Conservation (phyloP, 2,888 invertebrate genomes). For the Hydrotaea cyrtoneurina region DNA sequence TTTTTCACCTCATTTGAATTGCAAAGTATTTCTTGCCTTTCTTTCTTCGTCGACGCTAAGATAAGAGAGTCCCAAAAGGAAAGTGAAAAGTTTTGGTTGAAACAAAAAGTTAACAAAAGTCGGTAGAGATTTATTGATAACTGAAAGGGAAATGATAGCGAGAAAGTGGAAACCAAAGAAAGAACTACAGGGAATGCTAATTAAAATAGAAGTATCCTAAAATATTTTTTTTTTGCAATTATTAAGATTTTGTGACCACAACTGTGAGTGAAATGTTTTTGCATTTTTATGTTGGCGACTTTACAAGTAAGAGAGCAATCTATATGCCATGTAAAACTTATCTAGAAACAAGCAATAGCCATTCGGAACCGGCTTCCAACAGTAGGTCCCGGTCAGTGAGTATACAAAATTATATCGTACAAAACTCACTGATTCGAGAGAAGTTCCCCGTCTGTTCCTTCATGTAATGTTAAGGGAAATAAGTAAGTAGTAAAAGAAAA, state of each 20-base stretch:
- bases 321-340: no score
- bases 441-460: no score
- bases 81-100: not conserved
- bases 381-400: no score
- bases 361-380: no score
- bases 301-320: no score
- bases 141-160: not conserved
- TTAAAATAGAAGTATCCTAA: not conserved
- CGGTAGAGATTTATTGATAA: not conserved
- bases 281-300: no score
- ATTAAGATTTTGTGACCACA: not conserved
- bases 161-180: not conserved
- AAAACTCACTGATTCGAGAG: no score
- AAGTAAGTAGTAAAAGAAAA: no score
- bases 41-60: not conserved
- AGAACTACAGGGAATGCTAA: not conserved
- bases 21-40: not conserved
- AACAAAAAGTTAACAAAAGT: not conserved
- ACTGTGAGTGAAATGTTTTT: not conserved
- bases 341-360: no score
- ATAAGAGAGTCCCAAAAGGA: not conserved
- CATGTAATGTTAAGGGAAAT: no score
- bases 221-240: not conserved
- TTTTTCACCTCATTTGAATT: not conserved
- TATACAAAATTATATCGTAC: no score